phyloP scores from a whole-genome alignment of 2,888 invertebrate genomes.

The Drosophila ezoana region DNA sequence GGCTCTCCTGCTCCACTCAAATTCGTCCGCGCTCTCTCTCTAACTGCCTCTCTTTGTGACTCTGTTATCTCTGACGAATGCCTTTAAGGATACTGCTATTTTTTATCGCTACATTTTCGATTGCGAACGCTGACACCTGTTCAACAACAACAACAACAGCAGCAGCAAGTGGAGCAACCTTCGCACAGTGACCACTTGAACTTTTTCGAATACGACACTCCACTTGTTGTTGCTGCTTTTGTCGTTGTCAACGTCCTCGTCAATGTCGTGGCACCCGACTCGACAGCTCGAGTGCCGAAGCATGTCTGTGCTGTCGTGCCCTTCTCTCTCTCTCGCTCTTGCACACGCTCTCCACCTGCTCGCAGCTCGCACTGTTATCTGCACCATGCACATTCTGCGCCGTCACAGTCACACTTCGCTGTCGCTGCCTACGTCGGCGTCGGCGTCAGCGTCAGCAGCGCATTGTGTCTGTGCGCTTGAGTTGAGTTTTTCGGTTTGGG shows the following conservation, averaged over 20 bases:
- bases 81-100: constrained; percentile 48
- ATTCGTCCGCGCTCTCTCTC: neutral
- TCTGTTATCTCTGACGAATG: constrained; percentile 25
- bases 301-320: constrained; percentile 20
- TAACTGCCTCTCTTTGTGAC: neutral
- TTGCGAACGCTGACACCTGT: constrained; percentile 52
- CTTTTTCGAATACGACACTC: constrained; percentile 37
- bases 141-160: constrained; percentile 20
- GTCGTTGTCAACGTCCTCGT: constrained; percentile 60
- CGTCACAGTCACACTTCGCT: constrained; percentile 72
- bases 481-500: constrained; percentile 45
- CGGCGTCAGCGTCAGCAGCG: constrained; percentile 25
- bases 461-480: constrained; percentile 58
- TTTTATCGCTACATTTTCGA: constrained; percentile 52
- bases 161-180: neutral
- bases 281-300: constrained; percentile 46
- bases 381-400: constrained; percentile 62
- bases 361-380: constrained; percentile 55
- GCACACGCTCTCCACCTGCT: constrained; percentile 5
- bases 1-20: neutral
- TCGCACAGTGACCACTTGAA: constrained; percentile 37
- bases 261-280: constrained; percentile 61
- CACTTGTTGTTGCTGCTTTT: constrained; percentile 41
- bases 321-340: constrained; percentile 10
- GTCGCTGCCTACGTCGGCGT: constrained; percentile 36